These are phyloP conservation scores for Emydoidea blandingii DNA, from an alignment of 2,797 vertebrate genomes.

Conservation along the genomic window DNA sequence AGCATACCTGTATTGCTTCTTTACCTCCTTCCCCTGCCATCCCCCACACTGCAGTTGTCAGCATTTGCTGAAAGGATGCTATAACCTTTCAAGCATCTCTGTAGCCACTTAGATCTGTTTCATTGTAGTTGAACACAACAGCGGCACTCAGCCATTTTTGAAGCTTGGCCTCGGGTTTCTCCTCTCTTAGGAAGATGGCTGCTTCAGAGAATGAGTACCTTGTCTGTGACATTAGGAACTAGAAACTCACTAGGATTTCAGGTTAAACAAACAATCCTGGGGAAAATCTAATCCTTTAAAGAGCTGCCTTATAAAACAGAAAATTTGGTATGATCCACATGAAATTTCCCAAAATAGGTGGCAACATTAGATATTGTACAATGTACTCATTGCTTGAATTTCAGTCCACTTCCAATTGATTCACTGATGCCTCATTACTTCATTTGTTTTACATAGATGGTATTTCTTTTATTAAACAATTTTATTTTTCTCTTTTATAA, in stretches of 20 bases:
- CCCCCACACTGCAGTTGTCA: rapidly evolving
- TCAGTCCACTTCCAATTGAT: neutral
- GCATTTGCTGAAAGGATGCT: neutral
- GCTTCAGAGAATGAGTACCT: neutral
- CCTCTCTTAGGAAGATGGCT: neutral
- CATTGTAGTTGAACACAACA: neutral
- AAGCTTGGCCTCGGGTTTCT: slow-evolving; percentile 8
- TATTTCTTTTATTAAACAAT: neutral
- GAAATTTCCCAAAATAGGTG: neutral
- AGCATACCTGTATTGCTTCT: rapidly evolving
- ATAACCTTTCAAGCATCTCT: rapidly evolving
- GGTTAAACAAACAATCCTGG: neutral
- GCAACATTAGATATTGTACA: neutral
- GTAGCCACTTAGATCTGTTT: neutral
- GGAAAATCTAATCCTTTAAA: neutral
- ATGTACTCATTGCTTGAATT: neutral
- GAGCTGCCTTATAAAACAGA: neutral
- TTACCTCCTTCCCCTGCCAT: rapidly evolving
- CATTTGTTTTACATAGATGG: rapidly evolving
- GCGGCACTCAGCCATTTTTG: rapidly evolving
- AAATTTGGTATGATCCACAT: neutral
- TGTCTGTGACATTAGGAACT: neutral
- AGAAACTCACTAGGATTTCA: neutral
- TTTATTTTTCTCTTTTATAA: neutral
- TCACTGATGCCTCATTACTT: neutral